Conservation (phyloP, 1,140 invertebrate species). For the Manduca sexta region DNA sequence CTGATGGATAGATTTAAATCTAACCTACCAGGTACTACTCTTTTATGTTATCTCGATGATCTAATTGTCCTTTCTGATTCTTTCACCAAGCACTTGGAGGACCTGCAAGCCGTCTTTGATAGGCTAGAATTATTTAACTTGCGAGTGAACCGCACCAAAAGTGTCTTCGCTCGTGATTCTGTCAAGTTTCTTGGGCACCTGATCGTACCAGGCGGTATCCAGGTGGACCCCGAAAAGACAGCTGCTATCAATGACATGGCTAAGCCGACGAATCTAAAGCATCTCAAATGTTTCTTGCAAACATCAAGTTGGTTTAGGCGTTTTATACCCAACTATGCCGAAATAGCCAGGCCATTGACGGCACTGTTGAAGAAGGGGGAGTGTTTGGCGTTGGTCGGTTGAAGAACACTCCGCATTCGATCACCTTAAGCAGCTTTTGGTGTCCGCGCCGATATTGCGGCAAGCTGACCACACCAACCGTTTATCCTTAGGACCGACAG, state of each 20-base stretch:
- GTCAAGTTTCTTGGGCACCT: slow-evolving; percentile 57
- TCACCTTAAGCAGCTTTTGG: slow-evolving; percentile 15
- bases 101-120: slow-evolving; percentile 34
- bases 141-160: slow-evolving; percentile 39
- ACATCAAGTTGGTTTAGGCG: slow-evolving; percentile 46
- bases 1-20: slow-evolving; percentile 40
- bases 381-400: slow-evolving; percentile 24
- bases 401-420: slow-evolving; percentile 7
- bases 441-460: slow-evolving; percentile 18
- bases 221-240: slow-evolving; percentile 17
- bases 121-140: slow-evolving; percentile 13
- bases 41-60: slow-evolving; percentile 61
- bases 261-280: slow-evolving; percentile 15
- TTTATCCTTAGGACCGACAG: slow-evolving; percentile 40
- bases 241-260: slow-evolving; percentile 31
- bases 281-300: slow-evolving; percentile 33
- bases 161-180: slow-evolving; percentile 30
- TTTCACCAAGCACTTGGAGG: slow-evolving; percentile 38
- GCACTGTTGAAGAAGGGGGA: slow-evolving; percentile 38
- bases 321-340: slow-evolving; percentile 49
- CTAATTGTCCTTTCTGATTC: slow-evolving; percentile 43
- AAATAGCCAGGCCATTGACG: slow-evolving; percentile 47
- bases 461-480: slow-evolving; percentile 26
- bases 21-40: slow-evolving; percentile 17
- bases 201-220: slow-evolving; percentile 38